Percentiles rank a stretch among this genome's conserved stretches.
Evolutionary conservation across 2,888 invertebrate genomes (phyloP).

Genomic region (Oligia strigilis): DNA sequence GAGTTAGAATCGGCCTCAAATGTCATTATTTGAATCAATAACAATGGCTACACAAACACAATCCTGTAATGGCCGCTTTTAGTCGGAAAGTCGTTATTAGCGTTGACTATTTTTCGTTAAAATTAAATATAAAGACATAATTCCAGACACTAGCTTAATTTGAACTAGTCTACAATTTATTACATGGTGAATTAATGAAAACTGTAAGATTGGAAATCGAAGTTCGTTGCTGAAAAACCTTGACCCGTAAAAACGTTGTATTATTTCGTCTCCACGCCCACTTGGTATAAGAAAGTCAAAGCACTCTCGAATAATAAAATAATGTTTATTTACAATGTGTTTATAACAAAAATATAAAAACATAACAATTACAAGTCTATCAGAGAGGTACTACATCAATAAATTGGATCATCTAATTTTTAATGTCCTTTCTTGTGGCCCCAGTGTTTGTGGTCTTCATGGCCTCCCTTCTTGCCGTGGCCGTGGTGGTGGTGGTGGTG

Average conservation of each 20-base stretch:
- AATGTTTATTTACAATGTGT: slow-evolving; percentile 70
- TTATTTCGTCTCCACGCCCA: background rate
- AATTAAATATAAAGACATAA: background rate
- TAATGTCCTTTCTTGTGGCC: slow-evolving; percentile 91
- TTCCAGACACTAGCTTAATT: slow-evolving; percentile 8
- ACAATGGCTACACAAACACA: slow-evolving; percentile 6
- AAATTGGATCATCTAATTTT: slow-evolving; percentile 55
- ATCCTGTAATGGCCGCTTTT: slow-evolving; percentile 1
- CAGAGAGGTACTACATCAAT: slow-evolving; percentile 46
- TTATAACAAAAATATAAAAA: slow-evolving; percentile 59
- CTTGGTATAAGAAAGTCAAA: slow-evolving; percentile 13
- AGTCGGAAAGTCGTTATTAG: slow-evolving; percentile 9
- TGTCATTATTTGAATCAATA: background rate
- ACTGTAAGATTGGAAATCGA: background rate
- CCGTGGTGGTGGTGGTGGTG: slow-evolving; percentile 94
- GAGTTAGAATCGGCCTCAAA: background rate
- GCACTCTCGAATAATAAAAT: slow-evolving; percentile 29
- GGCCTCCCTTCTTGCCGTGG: slow-evolving; percentile 94
- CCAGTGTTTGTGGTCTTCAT: slow-evolving; percentile 95
- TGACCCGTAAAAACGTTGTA: background rate
- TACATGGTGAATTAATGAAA: background rate
- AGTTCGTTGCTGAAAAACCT: background rate
- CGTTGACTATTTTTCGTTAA: background rate
- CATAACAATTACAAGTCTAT: slow-evolving; percentile 51
- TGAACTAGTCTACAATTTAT: background rate